Evolutionary conservation across 2,113 vertebrate genomes (phyloP).

Genomic region (Cottus gobio): DNA sequence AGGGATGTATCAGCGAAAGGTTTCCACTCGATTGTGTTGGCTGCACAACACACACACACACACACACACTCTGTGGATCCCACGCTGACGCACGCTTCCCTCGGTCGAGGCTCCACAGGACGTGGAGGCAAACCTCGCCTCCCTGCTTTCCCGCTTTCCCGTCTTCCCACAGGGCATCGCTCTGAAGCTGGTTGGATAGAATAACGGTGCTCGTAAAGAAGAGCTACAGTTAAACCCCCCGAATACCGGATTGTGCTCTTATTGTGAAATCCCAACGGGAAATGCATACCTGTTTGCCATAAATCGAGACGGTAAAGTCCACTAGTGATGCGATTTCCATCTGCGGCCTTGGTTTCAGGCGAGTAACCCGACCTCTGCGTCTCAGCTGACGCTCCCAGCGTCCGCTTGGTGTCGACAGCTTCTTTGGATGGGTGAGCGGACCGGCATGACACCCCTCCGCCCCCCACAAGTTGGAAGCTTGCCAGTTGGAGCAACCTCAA

Average conservation of each 20-base stretch:
- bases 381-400: background rate
- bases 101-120: conserved; percentile 34
- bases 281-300: background rate
- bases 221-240: background rate
- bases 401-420: conserved; percentile 14
- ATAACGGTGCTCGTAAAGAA: conserved; percentile 1
- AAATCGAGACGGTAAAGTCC: conserved; percentile 16
- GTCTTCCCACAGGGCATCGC: conserved; percentile 36
- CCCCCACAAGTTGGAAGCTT: background rate
- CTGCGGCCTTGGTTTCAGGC: conserved; percentile 7
- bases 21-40: conserved; percentile 53
- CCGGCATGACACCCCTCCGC: conserved; percentile 23
- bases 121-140: conserved; percentile 25
- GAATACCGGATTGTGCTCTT: background rate
- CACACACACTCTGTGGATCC: conserved; percentile 2
- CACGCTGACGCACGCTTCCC: conserved; percentile 15
- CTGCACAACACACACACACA: conserved; percentile 42
- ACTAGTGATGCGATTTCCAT: conserved; percentile 8
- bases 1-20: conserved; percentile 37
- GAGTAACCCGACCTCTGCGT: background rate
- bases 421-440: conserved; percentile 16
- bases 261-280: conserved; percentile 25
- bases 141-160: conserved; percentile 19
- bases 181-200: conserved; percentile 11
- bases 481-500: conserved; percentile 26